phyloP scores from a whole-genome alignment of 2,113 vertebrate species.

The Saccopteryx bilineata region DNA sequence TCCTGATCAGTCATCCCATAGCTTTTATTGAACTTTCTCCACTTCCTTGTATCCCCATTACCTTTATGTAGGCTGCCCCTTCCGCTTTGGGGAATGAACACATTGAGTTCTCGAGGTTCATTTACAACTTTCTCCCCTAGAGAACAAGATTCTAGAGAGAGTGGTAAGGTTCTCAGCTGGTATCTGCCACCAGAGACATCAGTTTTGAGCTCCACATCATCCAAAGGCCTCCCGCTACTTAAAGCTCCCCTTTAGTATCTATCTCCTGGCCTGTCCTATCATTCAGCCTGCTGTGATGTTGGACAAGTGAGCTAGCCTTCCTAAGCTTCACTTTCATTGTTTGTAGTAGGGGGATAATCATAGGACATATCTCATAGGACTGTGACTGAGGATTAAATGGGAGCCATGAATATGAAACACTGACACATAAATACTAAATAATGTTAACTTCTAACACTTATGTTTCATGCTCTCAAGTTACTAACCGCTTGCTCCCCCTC shows the following conservation, averaged over 20 bases:
- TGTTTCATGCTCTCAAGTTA: background rate
- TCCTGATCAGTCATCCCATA: background rate
- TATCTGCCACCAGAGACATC: fast-evolving
- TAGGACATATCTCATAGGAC: background rate
- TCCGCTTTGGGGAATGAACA: background rate
- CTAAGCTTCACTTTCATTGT: background rate
- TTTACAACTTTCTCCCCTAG: background rate
- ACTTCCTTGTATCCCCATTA: background rate
- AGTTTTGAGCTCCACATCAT: background rate
- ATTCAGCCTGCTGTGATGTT: background rate
- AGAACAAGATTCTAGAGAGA: background rate
- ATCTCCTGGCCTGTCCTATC: background rate
- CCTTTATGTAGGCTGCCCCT: background rate
- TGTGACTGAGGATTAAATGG: background rate
- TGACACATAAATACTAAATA: background rate
- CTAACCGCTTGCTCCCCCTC: no score
- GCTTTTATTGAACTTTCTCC: conserved; percentile 24
- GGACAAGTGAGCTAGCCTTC: no score
- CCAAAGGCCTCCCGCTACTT: background rate
- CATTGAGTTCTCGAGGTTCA: conserved; percentile 4
- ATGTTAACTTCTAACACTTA: background rate
- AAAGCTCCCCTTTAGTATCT: background rate
- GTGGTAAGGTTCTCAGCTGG: background rate
- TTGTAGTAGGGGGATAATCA: background rate
- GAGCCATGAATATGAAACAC: background rate